Evolutionary conservation across 2,888 invertebrate species (phyloP).

Genomic region (Diarsia mendica): DNA sequence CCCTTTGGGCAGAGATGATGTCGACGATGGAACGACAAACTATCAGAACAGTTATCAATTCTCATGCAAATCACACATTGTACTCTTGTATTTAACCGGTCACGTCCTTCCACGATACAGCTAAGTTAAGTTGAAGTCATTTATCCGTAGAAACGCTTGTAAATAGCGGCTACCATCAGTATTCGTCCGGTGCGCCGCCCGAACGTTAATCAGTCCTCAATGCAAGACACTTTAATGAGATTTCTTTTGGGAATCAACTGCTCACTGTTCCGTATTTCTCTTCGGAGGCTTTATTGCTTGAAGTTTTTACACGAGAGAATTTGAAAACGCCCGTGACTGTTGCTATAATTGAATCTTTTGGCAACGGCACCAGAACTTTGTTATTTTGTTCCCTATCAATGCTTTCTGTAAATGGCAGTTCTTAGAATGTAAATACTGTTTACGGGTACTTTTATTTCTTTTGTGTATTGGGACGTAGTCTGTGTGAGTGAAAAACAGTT

Average conservation of each 20-base stretch:
- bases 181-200: constrained; percentile 71
- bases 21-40: too few relatives aligned
- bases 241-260: constrained; percentile 82
- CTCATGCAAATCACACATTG: constrained; percentile 35
- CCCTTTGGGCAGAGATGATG: too few relatives aligned
- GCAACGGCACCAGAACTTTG: constrained; percentile 29
- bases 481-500: constrained; percentile 5
- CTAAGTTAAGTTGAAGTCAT: constrained; percentile 53
- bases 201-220: constrained; percentile 82
- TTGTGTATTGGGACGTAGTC: not conserved
- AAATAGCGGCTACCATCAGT: constrained; percentile 72
- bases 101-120: constrained; percentile 20
- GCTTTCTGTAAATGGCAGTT: constrained; percentile 31
- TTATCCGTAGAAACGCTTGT: constrained; percentile 66
- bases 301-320: constrained; percentile 62
- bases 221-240: constrained; percentile 84
- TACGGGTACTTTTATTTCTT: constrained; percentile 13
- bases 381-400: constrained; percentile 46
- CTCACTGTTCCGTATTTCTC: constrained; percentile 69
- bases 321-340: constrained; percentile 55
- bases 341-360: constrained; percentile 60
- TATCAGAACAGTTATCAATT: not conserved
- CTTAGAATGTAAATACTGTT: constrained; percentile 31
- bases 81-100: constrained; percentile 3
- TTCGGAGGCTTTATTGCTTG: constrained; percentile 62